phyloP scores from a whole-genome alignment of 2,797 vertebrate genomes.

The Gymnopithys bicolor region DNA sequence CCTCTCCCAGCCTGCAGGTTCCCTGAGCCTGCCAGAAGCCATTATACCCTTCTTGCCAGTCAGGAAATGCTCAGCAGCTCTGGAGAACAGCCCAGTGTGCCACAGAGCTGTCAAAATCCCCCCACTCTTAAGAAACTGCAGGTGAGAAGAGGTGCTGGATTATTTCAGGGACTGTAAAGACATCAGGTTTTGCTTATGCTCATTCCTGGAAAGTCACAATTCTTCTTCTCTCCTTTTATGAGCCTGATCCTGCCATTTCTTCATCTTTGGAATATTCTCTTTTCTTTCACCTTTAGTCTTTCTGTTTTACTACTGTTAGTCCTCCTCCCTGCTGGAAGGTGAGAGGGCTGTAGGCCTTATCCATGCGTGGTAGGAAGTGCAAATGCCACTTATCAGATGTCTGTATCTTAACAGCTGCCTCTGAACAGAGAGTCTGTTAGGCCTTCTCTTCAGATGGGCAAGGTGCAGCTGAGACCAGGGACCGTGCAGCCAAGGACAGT shows the following conservation, averaged over 20 bases:
- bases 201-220: background rate
- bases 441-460: background rate
- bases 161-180: background rate
- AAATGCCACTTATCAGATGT: background rate
- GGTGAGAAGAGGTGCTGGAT: background rate
- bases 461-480: fast-evolving
- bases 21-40: background rate
- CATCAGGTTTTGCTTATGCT: background rate
- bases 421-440: background rate
- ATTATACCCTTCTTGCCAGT: background rate
- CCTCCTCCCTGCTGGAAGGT: background rate
- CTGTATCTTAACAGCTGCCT: background rate
- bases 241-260: background rate
- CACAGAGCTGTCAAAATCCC: background rate
- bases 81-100: background rate
- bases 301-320: background rate
- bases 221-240: background rate
- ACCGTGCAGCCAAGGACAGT: background rate
- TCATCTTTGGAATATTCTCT: background rate
- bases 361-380: background rate
- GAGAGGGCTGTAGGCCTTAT: background rate
- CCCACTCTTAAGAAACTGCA: fast-evolving
- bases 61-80: background rate
- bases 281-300: background rate
- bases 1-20: background rate